phyloP scores from a whole-genome alignment of 2,888 invertebrate genomes.

The Nysson spinosus region DNA sequence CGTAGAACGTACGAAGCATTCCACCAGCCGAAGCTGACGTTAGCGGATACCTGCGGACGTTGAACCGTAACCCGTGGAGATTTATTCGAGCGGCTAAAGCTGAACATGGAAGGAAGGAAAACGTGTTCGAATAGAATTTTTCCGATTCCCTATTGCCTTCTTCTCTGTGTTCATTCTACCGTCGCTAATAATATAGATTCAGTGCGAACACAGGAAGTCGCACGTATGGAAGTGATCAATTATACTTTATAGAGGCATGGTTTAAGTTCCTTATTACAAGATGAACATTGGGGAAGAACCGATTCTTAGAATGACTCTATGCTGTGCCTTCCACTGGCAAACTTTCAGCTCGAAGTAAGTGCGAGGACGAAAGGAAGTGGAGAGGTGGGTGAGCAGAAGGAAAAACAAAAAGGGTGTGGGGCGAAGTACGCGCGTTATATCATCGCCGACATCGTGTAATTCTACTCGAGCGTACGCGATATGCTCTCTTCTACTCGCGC shows the following conservation, averaged over 20 bases:
- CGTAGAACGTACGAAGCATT: constrained; percentile 41
- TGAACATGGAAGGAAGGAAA: constrained; percentile 16
- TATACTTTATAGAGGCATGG: no score
- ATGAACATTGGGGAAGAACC: no score
- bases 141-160: constrained; percentile 22
- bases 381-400: constrained; percentile 15
- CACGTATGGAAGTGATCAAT: no score
- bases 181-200: no score
- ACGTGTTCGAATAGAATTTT: constrained; percentile 39
- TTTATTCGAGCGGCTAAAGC: constrained; percentile 38
- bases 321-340: constrained; percentile 13
- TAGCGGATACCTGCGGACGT: constrained; percentile 42
- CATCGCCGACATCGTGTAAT: constrained; percentile 70
- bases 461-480: constrained; percentile 63
- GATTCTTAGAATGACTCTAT: no score
- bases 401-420: constrained; percentile 3
- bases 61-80: constrained; percentile 41
- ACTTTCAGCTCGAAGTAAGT: no score
- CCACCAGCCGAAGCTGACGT: constrained; percentile 27
- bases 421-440: constrained; percentile 63
- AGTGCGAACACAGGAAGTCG: no score
- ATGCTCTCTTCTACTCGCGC: constrained; percentile 54
- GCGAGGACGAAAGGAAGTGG: constrained; percentile 5
- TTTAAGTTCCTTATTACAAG: no score
- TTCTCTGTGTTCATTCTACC: no score